Conservation (phyloP, 2,888 invertebrate species). For the Heteropelma amictum region DNA sequence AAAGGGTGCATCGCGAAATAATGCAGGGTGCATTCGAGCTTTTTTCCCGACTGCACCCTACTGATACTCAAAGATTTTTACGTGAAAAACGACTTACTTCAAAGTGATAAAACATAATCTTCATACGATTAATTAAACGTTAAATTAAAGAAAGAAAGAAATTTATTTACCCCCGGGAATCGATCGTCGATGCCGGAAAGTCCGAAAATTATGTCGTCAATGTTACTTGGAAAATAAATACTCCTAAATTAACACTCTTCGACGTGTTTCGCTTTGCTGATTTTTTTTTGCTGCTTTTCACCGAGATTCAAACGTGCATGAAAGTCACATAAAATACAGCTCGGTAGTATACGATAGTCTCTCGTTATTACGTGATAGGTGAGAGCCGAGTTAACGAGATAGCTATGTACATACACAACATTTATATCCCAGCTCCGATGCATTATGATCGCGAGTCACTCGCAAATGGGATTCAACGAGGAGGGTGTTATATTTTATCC, state of each 20-base stretch:
- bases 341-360: background rate
- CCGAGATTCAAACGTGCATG: background rate
- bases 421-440: background rate
- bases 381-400: slow-evolving; percentile 42
- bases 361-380: slow-evolving; percentile 43
- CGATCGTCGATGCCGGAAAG: too few species aligned
- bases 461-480: slow-evolving; percentile 59
- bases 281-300: background rate
- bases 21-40: background rate
- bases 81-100: too few species aligned
- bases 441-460: slow-evolving; percentile 49
- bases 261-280: background rate
- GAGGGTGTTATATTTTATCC: slow-evolving; percentile 59
- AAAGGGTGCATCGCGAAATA: background rate
- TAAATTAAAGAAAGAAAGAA: too few species aligned
- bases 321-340: slow-evolving; percentile 9
- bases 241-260: background rate
- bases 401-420: slow-evolving; percentile 11
- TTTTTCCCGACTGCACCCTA: background rate
- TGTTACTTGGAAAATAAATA: background rate
- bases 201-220: too few species aligned
- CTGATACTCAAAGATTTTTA: background rate
- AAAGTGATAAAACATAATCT: too few species aligned
- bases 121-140: too few species aligned
- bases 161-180: too few species aligned